Evolutionary conservation across 2,888 invertebrate species (phyloP).

Genomic region (Cheilosia soror): DNA sequence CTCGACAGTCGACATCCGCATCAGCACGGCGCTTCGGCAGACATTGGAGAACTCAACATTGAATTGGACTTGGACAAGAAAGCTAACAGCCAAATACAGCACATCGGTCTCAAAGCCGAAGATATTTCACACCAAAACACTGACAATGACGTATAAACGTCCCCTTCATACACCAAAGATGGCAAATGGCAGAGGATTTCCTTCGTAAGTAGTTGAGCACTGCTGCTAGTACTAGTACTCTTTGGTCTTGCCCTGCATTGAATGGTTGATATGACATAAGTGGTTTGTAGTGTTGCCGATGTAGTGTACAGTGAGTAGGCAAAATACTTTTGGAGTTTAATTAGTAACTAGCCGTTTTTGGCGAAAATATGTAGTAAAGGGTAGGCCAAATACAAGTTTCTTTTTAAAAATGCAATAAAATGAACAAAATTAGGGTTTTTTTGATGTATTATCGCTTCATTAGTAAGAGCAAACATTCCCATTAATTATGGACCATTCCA

Average conservation of each 20-base stretch:
- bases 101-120: slow-evolving; percentile 50
- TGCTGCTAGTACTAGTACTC: slow-evolving; percentile 3
- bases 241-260: neutral
- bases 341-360: too few species aligned
- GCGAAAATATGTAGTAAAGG: too few species aligned
- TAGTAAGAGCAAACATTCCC: too few species aligned
- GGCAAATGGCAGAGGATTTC: slow-evolving; percentile 40
- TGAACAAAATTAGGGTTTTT: too few species aligned
- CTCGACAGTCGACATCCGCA: too few species aligned
- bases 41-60: slow-evolving; percentile 20
- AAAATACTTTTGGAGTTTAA: neutral
- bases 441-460: too few species aligned
- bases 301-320: neutral
- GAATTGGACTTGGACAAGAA: neutral
- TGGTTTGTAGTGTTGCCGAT: slow-evolving; percentile 44
- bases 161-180: neutral
- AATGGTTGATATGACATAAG: slow-evolving; percentile 52
- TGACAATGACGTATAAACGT: slow-evolving; percentile 27
- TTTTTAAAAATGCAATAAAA: too few species aligned
- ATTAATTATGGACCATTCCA: too few species aligned
- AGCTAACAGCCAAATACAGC: neutral
- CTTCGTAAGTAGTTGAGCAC: slow-evolving; percentile 23
- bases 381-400: too few species aligned
- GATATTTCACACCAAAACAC: slow-evolving; percentile 34
- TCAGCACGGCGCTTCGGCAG: slow-evolving; percentile 8